Evolutionary conservation across 2,797 vertebrate species (phyloP), one percentile per base, ranked within the genome.

Genomic region (Glossophaga mutica): DNA sequence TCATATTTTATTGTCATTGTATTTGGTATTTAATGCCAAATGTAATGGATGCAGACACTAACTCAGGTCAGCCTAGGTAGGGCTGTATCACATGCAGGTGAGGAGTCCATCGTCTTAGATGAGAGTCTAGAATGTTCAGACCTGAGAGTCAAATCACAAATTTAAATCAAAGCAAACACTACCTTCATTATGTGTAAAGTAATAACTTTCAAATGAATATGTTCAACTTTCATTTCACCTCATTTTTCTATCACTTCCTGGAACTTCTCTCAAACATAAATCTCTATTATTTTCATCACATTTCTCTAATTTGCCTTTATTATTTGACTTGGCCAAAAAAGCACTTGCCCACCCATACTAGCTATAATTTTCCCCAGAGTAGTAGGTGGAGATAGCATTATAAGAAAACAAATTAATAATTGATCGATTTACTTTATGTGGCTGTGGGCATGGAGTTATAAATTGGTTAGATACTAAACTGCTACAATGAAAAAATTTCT

Each of bases 121-220:
- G 87, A 82, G 44, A 37, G 97, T 37, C 86, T 94, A 91, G 44
- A 85, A 97, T 62, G 71, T 92, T 97, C 95, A 96, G 59, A 95
- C 94, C 97, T 97, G 84, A 48, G 46, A 94, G 84, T 44, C 71
- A 97, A 97, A 94, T 92, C 32, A 29, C 82, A 97, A 96, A 96
- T 90, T 89, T 90, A 92, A 97, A 94, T 71, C 87, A 97, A 98
- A 96, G 57, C 39, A 59, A 34, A 57, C 2, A 92, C 16, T 86
- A 2, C 21, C 57, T 93, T 32, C 7, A 16, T 16, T 94, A 87
- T 76, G 78, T n/a, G 3, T 93, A 84, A 97, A 85, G 32, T 74
- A 55, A 34, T n/a, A 94, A 94, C 44, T 46, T 93, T 71, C 6
- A 96, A 88, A 91, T 86, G n/a, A 96, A 15, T n/a, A 19, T 94